Conservation (phyloP, 2,888 invertebrate genomes). For the Melanostoma scalare region DNA sequence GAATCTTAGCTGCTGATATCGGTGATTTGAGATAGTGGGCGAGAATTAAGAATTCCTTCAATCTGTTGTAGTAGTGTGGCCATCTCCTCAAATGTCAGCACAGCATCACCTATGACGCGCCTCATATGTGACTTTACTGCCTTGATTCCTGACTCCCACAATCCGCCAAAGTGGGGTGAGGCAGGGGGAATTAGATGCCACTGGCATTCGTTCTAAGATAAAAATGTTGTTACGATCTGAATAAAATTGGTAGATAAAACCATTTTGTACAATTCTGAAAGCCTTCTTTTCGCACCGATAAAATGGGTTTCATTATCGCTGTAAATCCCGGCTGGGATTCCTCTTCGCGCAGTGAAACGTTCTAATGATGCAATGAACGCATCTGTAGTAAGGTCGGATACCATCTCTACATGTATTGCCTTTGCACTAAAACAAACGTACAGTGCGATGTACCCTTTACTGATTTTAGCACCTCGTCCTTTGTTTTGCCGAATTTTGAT, state of each 20-base stretch:
- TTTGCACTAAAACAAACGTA: constrained; percentile 41
- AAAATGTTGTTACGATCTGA: constrained; percentile 13
- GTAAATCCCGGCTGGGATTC: constrained; percentile 28
- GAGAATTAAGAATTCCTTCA: constrained; percentile 25
- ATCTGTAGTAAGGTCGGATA: constrained; percentile 23
- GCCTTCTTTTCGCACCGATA: constrained; percentile 24
- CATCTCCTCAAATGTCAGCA: constrained; percentile 37
- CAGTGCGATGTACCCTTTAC: constrained; percentile 44
- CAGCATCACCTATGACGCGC: constrained; percentile 18
- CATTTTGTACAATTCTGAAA: constrained; percentile 29
- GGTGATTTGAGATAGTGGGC: constrained; percentile 19
- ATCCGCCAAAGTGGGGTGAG: constrained; percentile 36
- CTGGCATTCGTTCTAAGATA: constrained; percentile 16
- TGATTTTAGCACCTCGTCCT: constrained; percentile 24
- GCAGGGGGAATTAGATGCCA: constrained; percentile 47
- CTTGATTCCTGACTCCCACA: constrained; percentile 47
- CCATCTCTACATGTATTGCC: constrained; percentile 36
- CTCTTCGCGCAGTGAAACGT: constrained; percentile 20
- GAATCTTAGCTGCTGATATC: constrained; percentile 1
- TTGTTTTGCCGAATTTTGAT: constrained; percentile 21
- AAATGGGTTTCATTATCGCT: constrained; percentile 21
- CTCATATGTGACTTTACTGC: constrained; percentile 39
- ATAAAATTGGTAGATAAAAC: constrained; percentile 1
- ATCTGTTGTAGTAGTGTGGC: constrained; percentile 22
- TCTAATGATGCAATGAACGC: constrained; percentile 30